phyloP scores from a whole-genome alignment of 1,140 invertebrate genomes.

The Bombyx mori region ASM3026992v2 NC_085130.1:11623501-11624000 shows the following conservation, averaged over 20 bases:
- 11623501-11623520: conserved; percentile 18
- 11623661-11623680: conserved; percentile 9
- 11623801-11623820: conserved; percentile 6
- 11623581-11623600: conserved; percentile 13
- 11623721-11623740: conserved; percentile 13
- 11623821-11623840: conserved; percentile 10
- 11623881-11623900: conserved; percentile 14
- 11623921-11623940: conserved; percentile 11
- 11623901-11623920: conserved; percentile 13
- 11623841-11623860: conserved; percentile 9
- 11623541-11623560: conserved; percentile 16
- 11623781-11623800: conserved; percentile 6
- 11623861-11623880: conserved; percentile 19
- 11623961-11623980: background rate
- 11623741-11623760: conserved; percentile 13
- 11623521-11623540: conserved; percentile 17
- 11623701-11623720: conserved; percentile 7
- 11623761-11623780: conserved; percentile 14
- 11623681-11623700: conserved; percentile 5
- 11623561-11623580: conserved; percentile 13
- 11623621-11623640: conserved; percentile 11
- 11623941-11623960: conserved; percentile 3
- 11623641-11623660: conserved; percentile 16
- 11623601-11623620: conserved; percentile 10
- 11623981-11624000: background rate